phyloP scores from a whole-genome alignment of 2,888 invertebrate genomes.

The Cabera pusaria region DNA sequence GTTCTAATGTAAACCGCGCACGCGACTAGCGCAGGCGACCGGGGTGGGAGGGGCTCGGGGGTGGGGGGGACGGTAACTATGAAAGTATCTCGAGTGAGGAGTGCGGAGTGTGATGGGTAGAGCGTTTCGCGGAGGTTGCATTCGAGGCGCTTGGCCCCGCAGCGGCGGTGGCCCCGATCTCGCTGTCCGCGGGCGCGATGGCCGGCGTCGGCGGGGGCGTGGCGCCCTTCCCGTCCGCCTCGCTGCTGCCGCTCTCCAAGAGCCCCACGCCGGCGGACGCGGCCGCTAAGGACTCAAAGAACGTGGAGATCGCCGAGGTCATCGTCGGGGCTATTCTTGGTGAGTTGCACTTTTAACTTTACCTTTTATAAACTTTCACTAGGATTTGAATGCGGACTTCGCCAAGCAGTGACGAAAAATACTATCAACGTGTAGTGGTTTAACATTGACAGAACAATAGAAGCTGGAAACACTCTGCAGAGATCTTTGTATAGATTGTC shows the following conservation, averaged over 20 bases:
- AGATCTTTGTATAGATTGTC: too few species aligned
- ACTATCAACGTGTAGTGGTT: too few species aligned
- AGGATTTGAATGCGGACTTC: too few species aligned
- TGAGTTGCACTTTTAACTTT: too few species aligned
- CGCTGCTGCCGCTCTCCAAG: constrained; percentile 90
- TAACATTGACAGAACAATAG: too few species aligned
- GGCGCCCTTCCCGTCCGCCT: constrained; percentile 87
- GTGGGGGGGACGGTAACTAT: constrained; percentile 13
- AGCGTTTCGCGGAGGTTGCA: constrained; percentile 90
- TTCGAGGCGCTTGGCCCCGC: constrained; percentile 87
- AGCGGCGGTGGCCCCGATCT: constrained; percentile 90
- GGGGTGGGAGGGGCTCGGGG: constrained; percentile 14
- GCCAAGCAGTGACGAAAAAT: too few species aligned
- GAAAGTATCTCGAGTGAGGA: too few species aligned
- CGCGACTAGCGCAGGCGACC: constrained; percentile 29
- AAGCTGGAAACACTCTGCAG: too few species aligned
- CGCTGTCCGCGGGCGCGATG: constrained; percentile 88
- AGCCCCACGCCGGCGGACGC: constrained; percentile 91
- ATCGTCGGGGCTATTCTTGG: constrained; percentile 99
- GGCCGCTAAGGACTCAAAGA: constrained; percentile 91
- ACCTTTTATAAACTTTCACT: too few species aligned
- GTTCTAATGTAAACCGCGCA: constrained; percentile 61
- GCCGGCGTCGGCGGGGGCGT: constrained; percentile 68
- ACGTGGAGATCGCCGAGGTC: constrained; percentile 97
- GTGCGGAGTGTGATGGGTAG: constrained; percentile 58